Percentiles rank a stretch among this genome's conserved stretches.
These are phyloP conservation scores for Macrosiphum euphorbiae DNA, from an alignment of 2,888 invertebrate species.

Conservation along the genomic window DNA sequence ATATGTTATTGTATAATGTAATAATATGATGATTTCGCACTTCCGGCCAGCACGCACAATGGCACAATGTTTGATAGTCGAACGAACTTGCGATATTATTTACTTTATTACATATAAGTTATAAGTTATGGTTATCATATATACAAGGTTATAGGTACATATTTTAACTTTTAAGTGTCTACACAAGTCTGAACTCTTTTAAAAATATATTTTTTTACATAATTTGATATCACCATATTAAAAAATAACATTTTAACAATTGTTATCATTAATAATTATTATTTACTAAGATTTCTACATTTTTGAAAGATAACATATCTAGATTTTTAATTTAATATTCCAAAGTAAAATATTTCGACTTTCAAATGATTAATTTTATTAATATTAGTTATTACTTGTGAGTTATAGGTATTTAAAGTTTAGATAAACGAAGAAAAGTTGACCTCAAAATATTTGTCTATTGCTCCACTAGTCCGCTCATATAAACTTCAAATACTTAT, in stretches of 20 bases:
- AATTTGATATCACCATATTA: not conserved
- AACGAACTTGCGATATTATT: not conserved
- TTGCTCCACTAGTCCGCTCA: too few species aligned
- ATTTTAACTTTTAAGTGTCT: not conserved
- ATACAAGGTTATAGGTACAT: not conserved
- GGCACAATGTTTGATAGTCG: not conserved
- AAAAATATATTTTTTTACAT: not conserved
- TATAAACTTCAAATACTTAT: not conserved
- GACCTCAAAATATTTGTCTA: too few species aligned
- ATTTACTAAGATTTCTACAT: not conserved
- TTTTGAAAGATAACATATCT: not conserved
- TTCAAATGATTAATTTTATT: not conserved
- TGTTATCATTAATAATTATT: not conserved
- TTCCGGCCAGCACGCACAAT: slow-evolving; percentile 12
- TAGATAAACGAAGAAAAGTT: not conserved
- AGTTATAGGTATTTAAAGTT: not conserved
- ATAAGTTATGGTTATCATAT: not conserved
- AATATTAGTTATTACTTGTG: not conserved
- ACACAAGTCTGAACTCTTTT: not conserved
- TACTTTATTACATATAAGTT: not conserved
- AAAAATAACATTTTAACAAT: not conserved
- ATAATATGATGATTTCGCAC: slow-evolving; percentile 3
- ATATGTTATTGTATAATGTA: not conserved
- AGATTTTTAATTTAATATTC: not conserved
- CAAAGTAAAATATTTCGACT: not conserved